phyloP scores from a whole-genome alignment of 2,113 vertebrate genomes.

The Amblyopsis rosae region DNA sequence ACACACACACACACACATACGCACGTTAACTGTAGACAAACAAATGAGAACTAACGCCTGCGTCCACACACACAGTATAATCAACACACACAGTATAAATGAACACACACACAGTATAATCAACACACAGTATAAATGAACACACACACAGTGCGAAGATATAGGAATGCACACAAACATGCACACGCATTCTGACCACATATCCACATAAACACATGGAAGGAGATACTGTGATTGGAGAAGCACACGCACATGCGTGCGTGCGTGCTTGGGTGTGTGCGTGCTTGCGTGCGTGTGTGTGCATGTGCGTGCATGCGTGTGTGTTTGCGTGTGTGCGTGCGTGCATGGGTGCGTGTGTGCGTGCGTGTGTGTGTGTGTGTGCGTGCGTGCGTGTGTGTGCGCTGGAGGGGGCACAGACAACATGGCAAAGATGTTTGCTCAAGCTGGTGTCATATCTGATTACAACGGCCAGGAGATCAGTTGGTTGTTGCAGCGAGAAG shows the following conservation, averaged over 20 bases:
- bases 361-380: too few species aligned
- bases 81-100: not conserved
- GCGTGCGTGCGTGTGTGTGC: too few species aligned
- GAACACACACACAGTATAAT: not conserved
- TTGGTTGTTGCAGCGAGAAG: not conserved
- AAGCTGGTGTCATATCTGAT: slow-evolving; percentile 59
- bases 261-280: too few species aligned
- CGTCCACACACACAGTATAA: not conserved
- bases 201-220: not conserved
- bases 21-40: not conserved
- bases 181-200: too few species aligned
- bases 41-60: not conserved
- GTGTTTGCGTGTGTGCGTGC: too few species aligned
- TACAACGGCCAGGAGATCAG: slow-evolving; percentile 47
- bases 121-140: not conserved
- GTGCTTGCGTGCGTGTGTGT: too few species aligned
- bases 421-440: slow-evolving; percentile 51
- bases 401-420: slow-evolving; percentile 29
- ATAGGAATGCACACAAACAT: not conserved
- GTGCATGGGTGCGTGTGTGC: too few species aligned
- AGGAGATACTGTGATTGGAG: too few species aligned
- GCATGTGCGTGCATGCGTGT: too few species aligned
- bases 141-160: not conserved
- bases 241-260: too few species aligned
- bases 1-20: not conserved